Conservation (phyloP, 2,113 vertebrate genomes). For the Peromyscus polionotus region DNA sequence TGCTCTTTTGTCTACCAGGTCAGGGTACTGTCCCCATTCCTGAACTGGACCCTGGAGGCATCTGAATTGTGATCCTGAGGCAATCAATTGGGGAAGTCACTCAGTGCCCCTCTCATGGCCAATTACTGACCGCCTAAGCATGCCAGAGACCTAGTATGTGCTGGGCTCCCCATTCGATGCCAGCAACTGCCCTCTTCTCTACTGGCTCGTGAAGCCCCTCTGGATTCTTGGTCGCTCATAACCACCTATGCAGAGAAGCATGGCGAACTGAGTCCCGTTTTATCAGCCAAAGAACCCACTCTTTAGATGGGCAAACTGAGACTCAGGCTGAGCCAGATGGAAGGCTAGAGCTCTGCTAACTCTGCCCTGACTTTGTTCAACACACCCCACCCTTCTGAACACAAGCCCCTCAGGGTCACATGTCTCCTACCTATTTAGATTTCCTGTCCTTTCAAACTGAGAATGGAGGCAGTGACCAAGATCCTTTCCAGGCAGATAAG, state of each 20-base stretch:
- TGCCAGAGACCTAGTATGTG: background rate
- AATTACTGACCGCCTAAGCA: background rate
- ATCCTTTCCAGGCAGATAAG: background rate
- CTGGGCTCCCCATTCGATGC: background rate
- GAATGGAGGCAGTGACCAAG: background rate
- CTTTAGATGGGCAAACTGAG: background rate
- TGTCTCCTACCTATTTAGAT: background rate
- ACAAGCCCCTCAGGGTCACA: background rate
- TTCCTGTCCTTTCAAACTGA: slow-evolving; percentile 5
- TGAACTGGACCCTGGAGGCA: background rate
- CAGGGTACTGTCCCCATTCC: too few species aligned
- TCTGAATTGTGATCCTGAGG: background rate
- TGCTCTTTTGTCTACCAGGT: background rate
- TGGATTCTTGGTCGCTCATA: background rate
- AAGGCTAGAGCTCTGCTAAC: background rate
- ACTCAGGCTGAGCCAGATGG: background rate
- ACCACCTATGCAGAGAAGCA: background rate
- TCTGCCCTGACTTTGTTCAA: background rate
- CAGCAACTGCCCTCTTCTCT: background rate
- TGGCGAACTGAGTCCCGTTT: background rate
- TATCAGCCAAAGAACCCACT: background rate
- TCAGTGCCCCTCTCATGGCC: background rate
- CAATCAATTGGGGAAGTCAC: background rate
- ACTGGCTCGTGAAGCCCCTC: background rate
- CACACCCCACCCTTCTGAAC: background rate